A percentile compares a stretch with the other conserved stretches of the same genome.
Evolutionary conservation across 2,797 vertebrate species (phyloP).

Genomic region (Acomys russatus): DNA sequence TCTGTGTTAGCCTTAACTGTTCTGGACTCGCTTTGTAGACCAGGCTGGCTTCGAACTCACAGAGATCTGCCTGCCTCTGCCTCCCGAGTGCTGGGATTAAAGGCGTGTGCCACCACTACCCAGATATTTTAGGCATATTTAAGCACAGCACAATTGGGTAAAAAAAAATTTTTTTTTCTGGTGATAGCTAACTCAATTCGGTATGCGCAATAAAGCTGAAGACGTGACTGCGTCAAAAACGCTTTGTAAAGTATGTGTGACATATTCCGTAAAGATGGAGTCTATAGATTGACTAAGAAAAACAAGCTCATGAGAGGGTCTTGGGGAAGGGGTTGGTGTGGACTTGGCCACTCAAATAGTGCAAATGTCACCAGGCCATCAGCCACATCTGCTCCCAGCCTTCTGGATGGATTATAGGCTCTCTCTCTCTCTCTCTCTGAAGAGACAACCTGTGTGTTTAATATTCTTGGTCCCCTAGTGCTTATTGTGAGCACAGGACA

Average conservation of each 20-base stretch:
- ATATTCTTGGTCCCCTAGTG: not conserved
- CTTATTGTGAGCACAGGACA: not conserved
- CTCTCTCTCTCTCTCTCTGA: not conserved
- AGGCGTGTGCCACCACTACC: too few species aligned
- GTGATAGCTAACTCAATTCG: not conserved
- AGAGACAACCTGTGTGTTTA: not conserved
- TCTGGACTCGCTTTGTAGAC: too few species aligned
- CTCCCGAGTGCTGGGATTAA: too few species aligned
- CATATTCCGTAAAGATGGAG: too few species aligned
- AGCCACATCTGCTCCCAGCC: not conserved
- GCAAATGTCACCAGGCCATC: not conserved
- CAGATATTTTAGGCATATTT: not conserved
- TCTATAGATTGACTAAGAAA: not conserved
- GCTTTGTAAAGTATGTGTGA: not conserved
- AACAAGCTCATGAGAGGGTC: not conserved
- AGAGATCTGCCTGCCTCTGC: too few species aligned
- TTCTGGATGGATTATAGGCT: not conserved
- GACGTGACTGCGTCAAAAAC: too few species aligned
- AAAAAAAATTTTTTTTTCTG: not conserved
- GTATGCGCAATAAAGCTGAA: not conserved
- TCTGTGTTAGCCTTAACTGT: too few species aligned
- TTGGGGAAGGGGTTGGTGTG: not conserved
- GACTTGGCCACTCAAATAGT: not conserved
- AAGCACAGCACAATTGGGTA: not conserved
- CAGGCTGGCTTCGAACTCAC: too few species aligned